phyloP scores from a whole-genome alignment of 2,113 vertebrate species.

The Solea senegalensis region DNA sequence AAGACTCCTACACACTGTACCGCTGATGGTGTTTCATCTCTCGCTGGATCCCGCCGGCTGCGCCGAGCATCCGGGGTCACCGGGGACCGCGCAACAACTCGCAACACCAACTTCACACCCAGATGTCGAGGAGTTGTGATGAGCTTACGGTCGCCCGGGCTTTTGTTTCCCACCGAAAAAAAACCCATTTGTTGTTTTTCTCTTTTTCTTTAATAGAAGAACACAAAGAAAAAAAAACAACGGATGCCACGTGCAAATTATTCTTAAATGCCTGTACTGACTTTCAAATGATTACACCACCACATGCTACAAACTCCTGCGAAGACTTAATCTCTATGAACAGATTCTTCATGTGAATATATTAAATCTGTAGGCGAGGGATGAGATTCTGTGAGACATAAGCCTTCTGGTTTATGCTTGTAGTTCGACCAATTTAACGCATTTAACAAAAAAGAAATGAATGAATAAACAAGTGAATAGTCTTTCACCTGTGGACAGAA shows the following conservation, averaged over 20 bases:
- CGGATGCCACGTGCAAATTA: conserved; percentile 26
- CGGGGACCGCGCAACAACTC: conserved; percentile 41
- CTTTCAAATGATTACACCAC: conserved; percentile 51
- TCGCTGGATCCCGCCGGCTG: conserved; percentile 38
- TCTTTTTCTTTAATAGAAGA: not conserved
- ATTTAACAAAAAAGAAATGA: too few species aligned
- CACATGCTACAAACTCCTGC: conserved; percentile 15
- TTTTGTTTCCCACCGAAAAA: conserved; percentile 7
- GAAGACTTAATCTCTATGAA: too few species aligned
- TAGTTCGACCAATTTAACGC: too few species aligned
- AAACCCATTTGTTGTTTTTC: not conserved
- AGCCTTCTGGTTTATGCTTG: too few species aligned
- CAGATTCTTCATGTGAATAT: too few species aligned
- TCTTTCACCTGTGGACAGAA: too few species aligned
- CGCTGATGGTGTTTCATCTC: conserved; percentile 60
- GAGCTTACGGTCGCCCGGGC: conserved; percentile 2
- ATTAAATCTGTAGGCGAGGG: too few species aligned
- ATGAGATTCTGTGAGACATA: too few species aligned
- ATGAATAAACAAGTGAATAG: too few species aligned
- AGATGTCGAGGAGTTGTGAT: conserved; percentile 12
- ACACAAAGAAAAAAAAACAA: not conserved
- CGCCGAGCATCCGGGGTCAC: conserved; percentile 43
- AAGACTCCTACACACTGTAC: conserved; percentile 66
- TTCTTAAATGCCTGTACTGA: conserved; percentile 63
- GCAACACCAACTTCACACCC: conserved; percentile 20